phyloP scores from a whole-genome alignment of 2,888 invertebrate species.

The Drosophila pullipes region DNA sequence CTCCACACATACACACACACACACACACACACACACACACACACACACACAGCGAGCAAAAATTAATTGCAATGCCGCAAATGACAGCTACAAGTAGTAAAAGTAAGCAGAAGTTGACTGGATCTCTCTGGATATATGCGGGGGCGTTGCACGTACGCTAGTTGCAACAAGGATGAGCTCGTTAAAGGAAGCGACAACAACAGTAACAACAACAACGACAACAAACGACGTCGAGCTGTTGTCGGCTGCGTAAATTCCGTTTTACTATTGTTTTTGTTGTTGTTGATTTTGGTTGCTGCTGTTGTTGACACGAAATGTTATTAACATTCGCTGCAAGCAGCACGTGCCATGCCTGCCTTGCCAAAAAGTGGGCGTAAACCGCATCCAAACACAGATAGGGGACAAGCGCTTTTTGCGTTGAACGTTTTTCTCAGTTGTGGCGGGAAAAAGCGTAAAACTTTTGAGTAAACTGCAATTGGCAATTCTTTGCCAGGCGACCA shows the following conservation, averaged over 20 bases:
- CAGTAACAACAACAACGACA: constrained; percentile 23
- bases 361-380: constrained; percentile 41
- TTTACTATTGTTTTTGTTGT: constrained; percentile 16
- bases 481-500: constrained; percentile 56
- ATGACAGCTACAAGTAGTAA: constrained; percentile 79
- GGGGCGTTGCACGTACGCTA: constrained; percentile 64
- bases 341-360: constrained; percentile 53
- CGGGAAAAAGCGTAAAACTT: constrained; percentile 61
- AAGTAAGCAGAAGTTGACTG: constrained; percentile 61
- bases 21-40: constrained; percentile 10
- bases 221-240: background rate
- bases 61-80: constrained; percentile 81
- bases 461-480: constrained; percentile 60
- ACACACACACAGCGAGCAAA: constrained; percentile 52
- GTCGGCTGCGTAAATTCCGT: constrained; percentile 53
- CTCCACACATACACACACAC: constrained; percentile 10
- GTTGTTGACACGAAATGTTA: constrained; percentile 70
- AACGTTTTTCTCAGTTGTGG: constrained; percentile 33
- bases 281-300: constrained; percentile 14
- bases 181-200: constrained; percentile 73
- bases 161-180: constrained; percentile 79
- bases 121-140: constrained; percentile 2
- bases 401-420: constrained; percentile 19
- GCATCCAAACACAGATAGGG: background rate
- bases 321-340: constrained; percentile 71